Conservation (phyloP, 2,797 vertebrate genomes). For the Neosilurus hyrtlii region DNA sequence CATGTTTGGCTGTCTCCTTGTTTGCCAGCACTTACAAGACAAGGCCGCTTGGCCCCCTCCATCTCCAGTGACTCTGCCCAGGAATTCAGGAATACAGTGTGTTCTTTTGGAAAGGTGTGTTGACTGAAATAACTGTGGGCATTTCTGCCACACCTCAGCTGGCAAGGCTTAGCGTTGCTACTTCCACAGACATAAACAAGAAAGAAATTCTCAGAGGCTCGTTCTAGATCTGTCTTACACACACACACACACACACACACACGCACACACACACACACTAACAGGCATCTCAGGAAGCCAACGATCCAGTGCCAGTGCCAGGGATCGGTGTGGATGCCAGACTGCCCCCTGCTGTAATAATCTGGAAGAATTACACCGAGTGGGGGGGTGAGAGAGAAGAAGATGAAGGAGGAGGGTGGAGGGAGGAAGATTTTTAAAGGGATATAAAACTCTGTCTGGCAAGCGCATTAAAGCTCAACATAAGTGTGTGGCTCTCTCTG, state of each 20-base stretch:
- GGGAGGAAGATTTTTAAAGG: conserved; percentile 44
- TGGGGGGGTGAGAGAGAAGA: conserved; percentile 34
- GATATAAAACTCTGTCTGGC: conserved; percentile 51
- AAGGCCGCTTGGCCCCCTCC: conserved; percentile 14
- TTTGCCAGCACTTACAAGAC: conserved; percentile 33
- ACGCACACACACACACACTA: conserved; percentile 45
- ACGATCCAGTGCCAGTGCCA: conserved; percentile 51
- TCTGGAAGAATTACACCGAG: conserved; percentile 59
- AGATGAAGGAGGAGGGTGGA: conserved; percentile 7
- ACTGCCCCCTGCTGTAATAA: conserved; percentile 62
- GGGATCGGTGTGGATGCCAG: conserved; percentile 58
- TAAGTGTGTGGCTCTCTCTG: conserved; percentile 46
- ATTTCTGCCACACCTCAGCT: conserved; percentile 39
- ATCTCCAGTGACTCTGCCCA: conserved; percentile 25
- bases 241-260: conserved; percentile 33
- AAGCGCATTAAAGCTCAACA: conserved; percentile 50
- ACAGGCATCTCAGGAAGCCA: conserved; percentile 58
- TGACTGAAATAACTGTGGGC: conserved; percentile 39
- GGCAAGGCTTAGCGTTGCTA: conserved; percentile 41
- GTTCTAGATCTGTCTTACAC: conserved; percentile 25
- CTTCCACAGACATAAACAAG: conserved; percentile 29
- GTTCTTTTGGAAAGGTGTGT: conserved; percentile 43
- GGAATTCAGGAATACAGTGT: conserved; percentile 6
- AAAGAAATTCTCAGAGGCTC: conserved; percentile 19
- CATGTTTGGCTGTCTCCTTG: conserved; percentile 23